A percentile compares a stretch with the other conserved stretches of the same genome.
phyloP scores from a whole-genome alignment of 2,888 invertebrate species.

The Apodemia zela region DNA sequence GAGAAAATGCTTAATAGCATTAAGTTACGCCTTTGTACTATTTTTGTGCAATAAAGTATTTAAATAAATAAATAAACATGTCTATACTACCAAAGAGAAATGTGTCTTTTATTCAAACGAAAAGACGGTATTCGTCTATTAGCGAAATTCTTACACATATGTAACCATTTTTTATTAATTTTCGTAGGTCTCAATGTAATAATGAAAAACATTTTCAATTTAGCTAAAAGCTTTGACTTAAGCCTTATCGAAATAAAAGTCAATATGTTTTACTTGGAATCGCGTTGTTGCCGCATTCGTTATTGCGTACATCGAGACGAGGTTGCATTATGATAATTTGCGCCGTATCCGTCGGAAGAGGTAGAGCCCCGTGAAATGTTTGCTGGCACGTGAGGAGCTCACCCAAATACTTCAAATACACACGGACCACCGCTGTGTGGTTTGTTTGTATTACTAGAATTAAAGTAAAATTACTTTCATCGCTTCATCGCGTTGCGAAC shows the following conservation, averaged over 20 bases:
- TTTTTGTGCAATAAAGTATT: too few species aligned
- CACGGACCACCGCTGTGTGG: not conserved
- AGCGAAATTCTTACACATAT: too few species aligned
- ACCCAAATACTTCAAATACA: constrained; percentile 3
- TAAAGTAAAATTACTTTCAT: not conserved
- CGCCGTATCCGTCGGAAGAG: constrained; percentile 1
- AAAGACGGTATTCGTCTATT: too few species aligned
- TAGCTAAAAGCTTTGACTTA: constrained; percentile 20
- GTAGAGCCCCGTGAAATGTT: not conserved
- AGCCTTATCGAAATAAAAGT: constrained; percentile 19
- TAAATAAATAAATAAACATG: too few species aligned
- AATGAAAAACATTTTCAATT: constrained; percentile 23
- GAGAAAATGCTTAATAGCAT: too few species aligned
- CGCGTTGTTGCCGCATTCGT: constrained; percentile 5
- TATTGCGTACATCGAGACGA: constrained; percentile 2
- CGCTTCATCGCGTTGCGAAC: not conserved
- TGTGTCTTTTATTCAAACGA: too few species aligned
- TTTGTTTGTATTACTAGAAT: constrained; percentile 2
- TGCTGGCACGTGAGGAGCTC: constrained; percentile 1
- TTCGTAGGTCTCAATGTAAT: not conserved
- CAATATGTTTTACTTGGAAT: constrained; percentile 35
- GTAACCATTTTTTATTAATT: too few species aligned
- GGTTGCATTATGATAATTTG: constrained; percentile 4
- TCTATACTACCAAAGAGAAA: too few species aligned
- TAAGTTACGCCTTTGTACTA: too few species aligned